Evolutionary conservation across 2,797 vertebrate genomes (phyloP), one percentile per base, ranked within the genome.

Genomic region (Knipowitschia caucasica): DNA sequence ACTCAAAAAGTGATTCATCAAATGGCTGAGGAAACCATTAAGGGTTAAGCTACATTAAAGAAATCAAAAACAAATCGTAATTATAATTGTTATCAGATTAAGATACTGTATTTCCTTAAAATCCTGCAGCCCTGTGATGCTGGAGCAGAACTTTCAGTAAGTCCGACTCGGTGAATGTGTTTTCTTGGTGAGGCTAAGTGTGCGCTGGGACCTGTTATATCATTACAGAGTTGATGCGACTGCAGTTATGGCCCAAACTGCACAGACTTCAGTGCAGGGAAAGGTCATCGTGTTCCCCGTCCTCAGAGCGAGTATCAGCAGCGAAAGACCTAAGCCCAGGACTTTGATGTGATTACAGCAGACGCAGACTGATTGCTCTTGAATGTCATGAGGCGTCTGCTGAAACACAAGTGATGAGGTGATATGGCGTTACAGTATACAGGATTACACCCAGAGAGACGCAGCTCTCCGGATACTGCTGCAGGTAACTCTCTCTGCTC

Each of bases 141-240:
- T 35, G 46, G 61, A 11, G 36, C 66, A 60, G 65, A 61, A 53
- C 56, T 68, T 75, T 69, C 52, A 74, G 45, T 81, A 75, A 80
- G 79, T 71, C 69, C 54, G 73, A 64, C 66, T 77, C 75, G 57
- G 69, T 73, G 65, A 79, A 75, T 66, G 55, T 69, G 83, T 88
- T 77, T 75, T 77, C 81, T 88, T 86, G 81, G 71, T 64, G 53
- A 87, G 78, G 23, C 63, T 24, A 56, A 77, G 64, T 36, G 50
- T 50, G 25, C 69, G 56, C 52, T 56, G 74, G 65, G 63, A 68
- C 53, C 61, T 50, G 73, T 83, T 71, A 57, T 76, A 80, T 83
- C 20, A 81, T 77, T 70, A 62, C 64, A 81, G 66, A 73, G 69
- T 67, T 68, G 76, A 76, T 77, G 67, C 52, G 67, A 78, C 82